Evolutionary conservation across 2,113 vertebrate genomes (phyloP).

Genomic region (Meles meles): DNA sequence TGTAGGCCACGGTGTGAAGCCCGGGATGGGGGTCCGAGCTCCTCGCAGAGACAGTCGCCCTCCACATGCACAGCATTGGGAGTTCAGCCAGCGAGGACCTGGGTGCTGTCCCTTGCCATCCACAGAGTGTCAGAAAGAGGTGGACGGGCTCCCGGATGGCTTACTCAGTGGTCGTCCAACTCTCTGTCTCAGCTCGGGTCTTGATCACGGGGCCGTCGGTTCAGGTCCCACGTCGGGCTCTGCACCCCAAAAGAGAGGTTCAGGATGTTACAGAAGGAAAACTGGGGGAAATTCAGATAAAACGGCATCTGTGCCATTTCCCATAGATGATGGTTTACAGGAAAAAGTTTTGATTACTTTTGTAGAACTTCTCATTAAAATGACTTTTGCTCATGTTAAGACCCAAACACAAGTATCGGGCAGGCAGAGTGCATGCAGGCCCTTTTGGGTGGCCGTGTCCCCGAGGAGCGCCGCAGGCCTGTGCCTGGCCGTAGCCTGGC

Average conservation of each 20-base stretch:
- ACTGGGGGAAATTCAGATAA: background rate
- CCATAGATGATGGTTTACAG: background rate
- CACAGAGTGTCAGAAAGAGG: background rate
- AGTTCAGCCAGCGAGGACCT: background rate
- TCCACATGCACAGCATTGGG: accelerated
- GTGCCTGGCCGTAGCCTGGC: background rate
- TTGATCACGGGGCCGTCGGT: background rate
- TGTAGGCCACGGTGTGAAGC: background rate
- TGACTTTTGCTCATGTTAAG: background rate
- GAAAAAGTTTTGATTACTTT: background rate
- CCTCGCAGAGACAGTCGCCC: accelerated
- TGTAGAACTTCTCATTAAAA: conserved; percentile 12
- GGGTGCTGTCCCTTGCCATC: background rate
- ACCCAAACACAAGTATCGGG: background rate
- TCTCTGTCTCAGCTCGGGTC: background rate
- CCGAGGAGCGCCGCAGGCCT: background rate
- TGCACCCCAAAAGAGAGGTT: background rate
- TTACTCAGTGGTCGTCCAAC: background rate
- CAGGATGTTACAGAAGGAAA: background rate
- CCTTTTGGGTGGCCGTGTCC: background rate
- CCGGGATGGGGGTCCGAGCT: background rate
- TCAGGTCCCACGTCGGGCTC: background rate
- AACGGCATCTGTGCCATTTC: background rate
- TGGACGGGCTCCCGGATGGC: background rate
- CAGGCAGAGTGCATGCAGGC: background rate